These are phyloP conservation scores for Zeus faber DNA, from an alignment of 2,113 vertebrate genomes.

Conservation along the genomic window DNA sequence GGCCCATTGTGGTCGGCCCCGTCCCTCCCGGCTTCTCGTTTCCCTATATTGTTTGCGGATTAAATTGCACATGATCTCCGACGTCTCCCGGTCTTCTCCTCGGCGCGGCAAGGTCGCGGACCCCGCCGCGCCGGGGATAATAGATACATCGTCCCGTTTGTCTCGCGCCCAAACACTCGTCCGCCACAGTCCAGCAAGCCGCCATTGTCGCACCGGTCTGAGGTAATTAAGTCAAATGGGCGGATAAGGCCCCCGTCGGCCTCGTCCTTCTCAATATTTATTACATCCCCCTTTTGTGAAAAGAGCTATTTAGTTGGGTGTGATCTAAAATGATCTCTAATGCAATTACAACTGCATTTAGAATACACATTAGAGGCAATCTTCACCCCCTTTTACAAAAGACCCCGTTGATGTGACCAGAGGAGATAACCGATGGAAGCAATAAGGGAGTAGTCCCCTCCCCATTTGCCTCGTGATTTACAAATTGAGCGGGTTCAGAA, in stretches of 20 bases:
- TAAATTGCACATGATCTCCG: constrained; percentile 98
- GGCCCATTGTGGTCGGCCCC: constrained; percentile 80
- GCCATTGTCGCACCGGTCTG: constrained; percentile 87
- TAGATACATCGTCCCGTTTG: constrained; percentile 90
- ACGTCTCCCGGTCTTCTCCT: constrained; percentile 83
- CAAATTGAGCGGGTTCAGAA: constrained; percentile 7
- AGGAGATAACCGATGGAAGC: constrained; percentile 50
- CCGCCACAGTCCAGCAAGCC: constrained; percentile 88
- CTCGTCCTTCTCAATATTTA: constrained; percentile 81
- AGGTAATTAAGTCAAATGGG: constrained; percentile 96
- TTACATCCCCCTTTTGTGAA: constrained; percentile 71
- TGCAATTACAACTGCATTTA: constrained; percentile 73
- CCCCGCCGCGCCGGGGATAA: constrained; percentile 88
- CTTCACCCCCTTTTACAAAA: constrained; percentile 52
- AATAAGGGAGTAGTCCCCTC: constrained; percentile 18
- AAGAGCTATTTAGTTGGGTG: constrained; percentile 69
- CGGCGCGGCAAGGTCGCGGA: constrained; percentile 87
- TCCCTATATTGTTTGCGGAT: constrained; percentile 85
- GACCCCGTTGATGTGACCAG: constrained; percentile 42
- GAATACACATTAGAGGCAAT: constrained; percentile 60
- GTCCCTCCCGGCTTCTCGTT: constrained; percentile 79
- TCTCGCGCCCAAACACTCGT: constrained; percentile 70
- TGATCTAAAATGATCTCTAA: constrained; percentile 73
- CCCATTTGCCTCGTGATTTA: constrained; percentile 31
- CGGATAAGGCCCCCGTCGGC: constrained; percentile 73